phyloP scores from a whole-genome alignment of 2,113 vertebrate species.

The human (Homo sapiens) region DNA sequence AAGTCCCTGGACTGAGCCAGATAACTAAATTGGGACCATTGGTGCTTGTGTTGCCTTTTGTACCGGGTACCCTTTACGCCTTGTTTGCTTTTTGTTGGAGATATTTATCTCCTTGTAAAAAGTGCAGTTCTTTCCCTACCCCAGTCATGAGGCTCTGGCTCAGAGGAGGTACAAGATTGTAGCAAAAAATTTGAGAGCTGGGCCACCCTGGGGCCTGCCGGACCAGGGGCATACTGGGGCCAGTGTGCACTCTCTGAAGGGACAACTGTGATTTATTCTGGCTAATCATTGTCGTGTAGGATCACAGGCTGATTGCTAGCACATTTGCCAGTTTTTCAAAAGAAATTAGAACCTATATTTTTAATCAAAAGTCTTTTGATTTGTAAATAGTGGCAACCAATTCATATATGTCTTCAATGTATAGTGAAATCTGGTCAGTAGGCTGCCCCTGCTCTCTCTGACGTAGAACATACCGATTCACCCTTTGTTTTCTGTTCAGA shows the following conservation, averaged over 20 bases:
- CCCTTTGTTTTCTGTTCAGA: background rate
- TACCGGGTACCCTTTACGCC: rapidly evolving
- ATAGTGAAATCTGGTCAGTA: background rate
- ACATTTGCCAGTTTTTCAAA: background rate
- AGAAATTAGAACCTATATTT: background rate
- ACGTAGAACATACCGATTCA: background rate
- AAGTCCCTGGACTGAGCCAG: background rate
- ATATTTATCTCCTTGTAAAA: background rate
- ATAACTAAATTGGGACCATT: background rate
- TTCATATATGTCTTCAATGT: background rate
- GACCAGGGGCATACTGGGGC: background rate
- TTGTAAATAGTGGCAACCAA: background rate
- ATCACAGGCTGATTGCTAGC: background rate
- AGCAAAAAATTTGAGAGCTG: background rate
- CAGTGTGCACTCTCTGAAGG: background rate
- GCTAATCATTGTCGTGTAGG: rapidly evolving
- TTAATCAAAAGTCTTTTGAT: background rate
- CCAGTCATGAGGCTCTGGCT: background rate
- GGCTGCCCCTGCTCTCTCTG: background rate
- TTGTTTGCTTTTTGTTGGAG: background rate
- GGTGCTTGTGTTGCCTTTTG: background rate
- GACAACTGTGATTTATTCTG: no score
- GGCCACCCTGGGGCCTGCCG: rapidly evolving
- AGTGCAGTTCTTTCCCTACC: rapidly evolving
- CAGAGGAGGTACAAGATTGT: background rate